phyloP scores from a whole-genome alignment of 2,888 invertebrate species.

The Cantharis lateralis region DNA sequence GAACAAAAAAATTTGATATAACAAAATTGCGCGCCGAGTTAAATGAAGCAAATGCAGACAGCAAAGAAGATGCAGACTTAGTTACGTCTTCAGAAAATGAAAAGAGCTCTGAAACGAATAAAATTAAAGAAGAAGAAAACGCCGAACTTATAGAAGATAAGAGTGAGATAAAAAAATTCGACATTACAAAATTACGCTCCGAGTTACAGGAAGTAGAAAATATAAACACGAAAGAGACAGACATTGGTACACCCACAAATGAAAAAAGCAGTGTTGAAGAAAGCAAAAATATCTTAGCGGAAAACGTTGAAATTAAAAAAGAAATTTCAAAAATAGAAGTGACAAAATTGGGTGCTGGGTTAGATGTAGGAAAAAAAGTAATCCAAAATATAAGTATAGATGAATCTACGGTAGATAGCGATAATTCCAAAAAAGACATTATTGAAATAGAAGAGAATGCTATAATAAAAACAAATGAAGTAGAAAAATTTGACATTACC shows the following conservation, averaged over 20 bases:
- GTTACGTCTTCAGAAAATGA: neutral
- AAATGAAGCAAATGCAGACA: neutral
- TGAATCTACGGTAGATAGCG: neutral
- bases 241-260: neutral
- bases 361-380: neutral
- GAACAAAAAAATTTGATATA: neutral
- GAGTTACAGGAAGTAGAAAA: neutral
- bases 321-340: no score
- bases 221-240: neutral
- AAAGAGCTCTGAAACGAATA: neutral
- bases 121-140: neutral
- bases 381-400: neutral
- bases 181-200: neutral
- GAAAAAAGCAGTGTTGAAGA: neutral
- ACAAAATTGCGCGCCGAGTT: neutral
- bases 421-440: neutral
- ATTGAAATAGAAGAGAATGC: neutral
- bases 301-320: neutral
- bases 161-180: neutral
- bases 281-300: neutral
- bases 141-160: neutral
- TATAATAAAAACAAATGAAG: no score
- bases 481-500: no score
- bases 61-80: neutral
- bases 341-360: neutral